Evolutionary conservation across 2,888 invertebrate genomes (phyloP).

Genomic region (Caenorhabditis sp.): DNA sequence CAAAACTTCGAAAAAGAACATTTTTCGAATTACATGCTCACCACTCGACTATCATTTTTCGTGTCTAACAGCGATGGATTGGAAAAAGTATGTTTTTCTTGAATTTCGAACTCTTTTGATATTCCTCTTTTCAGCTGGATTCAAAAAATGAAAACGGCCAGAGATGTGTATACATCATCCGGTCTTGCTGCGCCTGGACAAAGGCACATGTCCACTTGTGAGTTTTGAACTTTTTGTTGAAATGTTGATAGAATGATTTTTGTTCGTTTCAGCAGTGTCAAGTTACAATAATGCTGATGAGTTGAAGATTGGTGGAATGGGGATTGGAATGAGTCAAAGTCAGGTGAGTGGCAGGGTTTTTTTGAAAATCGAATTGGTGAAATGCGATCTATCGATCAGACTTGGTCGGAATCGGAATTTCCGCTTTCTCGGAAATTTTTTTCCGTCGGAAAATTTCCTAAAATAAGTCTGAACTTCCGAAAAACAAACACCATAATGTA

Average conservation of each 20-base stretch:
- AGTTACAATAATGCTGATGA: conserved; percentile 16
- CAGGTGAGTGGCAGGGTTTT: conserved; percentile 5
- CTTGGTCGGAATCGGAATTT: too few species aligned
- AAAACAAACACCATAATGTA: too few species aligned
- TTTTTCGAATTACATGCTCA: conserved; percentile 51
- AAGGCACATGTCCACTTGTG: conserved; percentile 46
- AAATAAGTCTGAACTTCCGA: too few species aligned
- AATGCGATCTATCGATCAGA: too few species aligned
- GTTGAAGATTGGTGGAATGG: neutral
- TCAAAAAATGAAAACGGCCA: conserved; percentile 43
- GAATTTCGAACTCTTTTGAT: neutral
- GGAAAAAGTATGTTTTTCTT: conserved; percentile 43
- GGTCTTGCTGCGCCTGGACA: neutral
- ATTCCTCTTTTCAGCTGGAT: conserved; percentile 42
- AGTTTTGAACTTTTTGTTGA: neutral
- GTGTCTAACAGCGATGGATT: conserved; percentile 48
- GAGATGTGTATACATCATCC: conserved; percentile 25
- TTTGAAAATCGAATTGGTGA: too few species aligned
- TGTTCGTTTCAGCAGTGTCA: conserved; percentile 42
- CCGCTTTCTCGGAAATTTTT: too few species aligned
- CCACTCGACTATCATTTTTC: conserved; percentile 55
- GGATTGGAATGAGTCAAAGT: conserved; percentile 15
- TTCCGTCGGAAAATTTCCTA: too few species aligned
- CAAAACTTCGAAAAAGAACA: conserved; percentile 66
- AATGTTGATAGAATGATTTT: neutral